Conservation (phyloP, 2,113 vertebrate species). For the Paramisgurnus dabryanus region DNA sequence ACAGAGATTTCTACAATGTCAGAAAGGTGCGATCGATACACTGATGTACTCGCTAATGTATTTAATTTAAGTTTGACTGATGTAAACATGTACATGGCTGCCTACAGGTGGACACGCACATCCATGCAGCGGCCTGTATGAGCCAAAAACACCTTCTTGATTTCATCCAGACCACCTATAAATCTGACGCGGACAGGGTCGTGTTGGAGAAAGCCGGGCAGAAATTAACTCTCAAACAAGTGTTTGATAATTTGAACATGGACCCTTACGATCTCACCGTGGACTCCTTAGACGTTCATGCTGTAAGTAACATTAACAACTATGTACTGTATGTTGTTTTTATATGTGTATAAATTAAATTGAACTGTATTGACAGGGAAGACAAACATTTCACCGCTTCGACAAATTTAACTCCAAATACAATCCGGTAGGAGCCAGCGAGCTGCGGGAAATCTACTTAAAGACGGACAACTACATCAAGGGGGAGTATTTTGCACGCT, state of each 20-base stretch:
- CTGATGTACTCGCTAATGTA: not conserved
- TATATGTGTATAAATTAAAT: not conserved
- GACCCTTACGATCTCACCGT: conserved; percentile 97
- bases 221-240: conserved; percentile 85
- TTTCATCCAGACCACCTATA: conserved; percentile 90
- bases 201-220: conserved; percentile 82
- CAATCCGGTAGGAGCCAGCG: conserved; percentile 96
- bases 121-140: conserved; percentile 97
- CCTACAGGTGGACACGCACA: conserved; percentile 95
- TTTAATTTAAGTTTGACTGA: not conserved
- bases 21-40: conserved; percentile 81
- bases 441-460: conserved; percentile 93
- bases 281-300: conserved; percentile 96
- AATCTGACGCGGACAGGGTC: conserved; percentile 83
- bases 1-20: conserved; percentile 98
- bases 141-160: conserved; percentile 94
- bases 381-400: conserved; percentile 97
- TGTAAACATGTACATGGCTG: not conserved
- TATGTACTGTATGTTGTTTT: not conserved
- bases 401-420: conserved; percentile 99
- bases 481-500: conserved; percentile 93
- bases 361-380: conserved; percentile 75
- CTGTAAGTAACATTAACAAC: conserved; percentile 70
- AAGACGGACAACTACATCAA: conserved; percentile 94
- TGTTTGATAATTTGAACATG: conserved; percentile 90